Evolutionary conservation across 2,113 vertebrate genomes (phyloP).

Genomic region (Poeciliopsis prolifica): DNA sequence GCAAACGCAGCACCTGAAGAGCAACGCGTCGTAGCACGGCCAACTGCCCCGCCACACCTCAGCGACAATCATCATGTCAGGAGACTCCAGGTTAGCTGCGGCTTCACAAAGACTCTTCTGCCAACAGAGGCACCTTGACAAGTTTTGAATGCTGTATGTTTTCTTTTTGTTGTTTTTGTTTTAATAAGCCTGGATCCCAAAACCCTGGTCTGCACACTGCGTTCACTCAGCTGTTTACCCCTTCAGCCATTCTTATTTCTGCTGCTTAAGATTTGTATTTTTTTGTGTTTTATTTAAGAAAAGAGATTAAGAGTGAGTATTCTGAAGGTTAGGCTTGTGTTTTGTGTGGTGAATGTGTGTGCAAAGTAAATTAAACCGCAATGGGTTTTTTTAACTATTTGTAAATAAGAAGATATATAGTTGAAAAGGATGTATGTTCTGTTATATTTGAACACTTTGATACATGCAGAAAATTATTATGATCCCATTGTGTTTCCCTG

Average conservation of each 20-base stretch:
- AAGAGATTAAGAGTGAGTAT: slow-evolving; percentile 11
- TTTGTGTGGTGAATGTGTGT: slow-evolving; percentile 23
- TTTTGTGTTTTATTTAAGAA: slow-evolving; percentile 64
- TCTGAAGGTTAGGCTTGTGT: slow-evolving; percentile 30
- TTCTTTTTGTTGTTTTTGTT: slow-evolving; percentile 44
- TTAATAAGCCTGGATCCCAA: slow-evolving; percentile 41
- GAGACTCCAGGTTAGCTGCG: slow-evolving; percentile 67
- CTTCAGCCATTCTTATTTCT: slow-evolving; percentile 65
- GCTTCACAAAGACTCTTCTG: slow-evolving; percentile 58
- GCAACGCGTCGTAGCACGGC: slow-evolving; percentile 85
- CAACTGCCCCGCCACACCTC: slow-evolving; percentile 31
- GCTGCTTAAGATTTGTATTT: slow-evolving; percentile 59
- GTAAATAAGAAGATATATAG: slow-evolving; percentile 72
- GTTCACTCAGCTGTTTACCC: slow-evolving; percentile 63
- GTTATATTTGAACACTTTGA: slow-evolving; percentile 52
- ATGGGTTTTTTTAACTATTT: slow-evolving; percentile 57
- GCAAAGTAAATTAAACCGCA: slow-evolving; percentile 46
- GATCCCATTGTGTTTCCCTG: slow-evolving; percentile 25
- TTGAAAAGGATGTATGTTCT: slow-evolving; percentile 53
- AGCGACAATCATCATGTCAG: slow-evolving; percentile 78
- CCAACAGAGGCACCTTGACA: slow-evolving; percentile 63
- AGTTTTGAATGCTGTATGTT: slow-evolving; percentile 66
- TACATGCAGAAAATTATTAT: slow-evolving; percentile 29
- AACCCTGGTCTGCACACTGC: slow-evolving; percentile 48
- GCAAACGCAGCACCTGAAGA: slow-evolving; percentile 96